phyloP scores from a whole-genome alignment of 2,888 invertebrate genomes.

The Eumerus sabulonum region DNA sequence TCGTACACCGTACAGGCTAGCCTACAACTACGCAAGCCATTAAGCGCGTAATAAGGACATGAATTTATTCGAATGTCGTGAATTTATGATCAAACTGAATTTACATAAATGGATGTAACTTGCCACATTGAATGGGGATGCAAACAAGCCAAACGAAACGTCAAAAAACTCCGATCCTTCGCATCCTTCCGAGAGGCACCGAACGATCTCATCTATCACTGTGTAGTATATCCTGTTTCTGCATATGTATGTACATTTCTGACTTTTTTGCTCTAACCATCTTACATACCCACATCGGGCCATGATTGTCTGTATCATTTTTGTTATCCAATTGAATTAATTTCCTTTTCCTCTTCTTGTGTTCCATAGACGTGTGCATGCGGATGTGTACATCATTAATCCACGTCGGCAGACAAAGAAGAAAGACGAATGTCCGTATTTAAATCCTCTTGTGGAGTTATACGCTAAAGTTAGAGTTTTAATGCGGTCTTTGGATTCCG shows the following conservation, averaged over 20 bases:
- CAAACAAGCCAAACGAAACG: no score
- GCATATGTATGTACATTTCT: not conserved
- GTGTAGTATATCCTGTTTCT: not conserved
- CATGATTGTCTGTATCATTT: not conserved
- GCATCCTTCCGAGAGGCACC: no score
- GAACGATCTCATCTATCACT: no score
- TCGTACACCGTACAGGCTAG: conserved; percentile 8
- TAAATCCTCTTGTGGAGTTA: conserved; percentile 10
- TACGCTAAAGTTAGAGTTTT: not conserved
- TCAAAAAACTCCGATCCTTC: no score
- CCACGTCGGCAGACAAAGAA: conserved; percentile 8
- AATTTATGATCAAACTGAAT: conserved; percentile 31
- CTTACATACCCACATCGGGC: no score
- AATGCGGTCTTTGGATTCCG: not conserved
- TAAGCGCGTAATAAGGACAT: conserved; percentile 23
- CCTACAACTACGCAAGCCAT: conserved; percentile 24
- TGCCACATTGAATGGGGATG: not conserved
- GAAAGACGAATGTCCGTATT: conserved; percentile 1
- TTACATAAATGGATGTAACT: conserved; percentile 26
- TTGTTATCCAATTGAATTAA: not conserved
- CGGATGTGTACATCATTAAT: conserved; percentile 1
- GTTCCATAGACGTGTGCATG: no score
- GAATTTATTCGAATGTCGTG: conserved; percentile 23
- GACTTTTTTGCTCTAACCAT: no score
- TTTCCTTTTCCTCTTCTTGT: not conserved